Evolutionary conservation across 2,888 invertebrate genomes (phyloP).

Genomic region (Sclerodermus sp.): DNA sequence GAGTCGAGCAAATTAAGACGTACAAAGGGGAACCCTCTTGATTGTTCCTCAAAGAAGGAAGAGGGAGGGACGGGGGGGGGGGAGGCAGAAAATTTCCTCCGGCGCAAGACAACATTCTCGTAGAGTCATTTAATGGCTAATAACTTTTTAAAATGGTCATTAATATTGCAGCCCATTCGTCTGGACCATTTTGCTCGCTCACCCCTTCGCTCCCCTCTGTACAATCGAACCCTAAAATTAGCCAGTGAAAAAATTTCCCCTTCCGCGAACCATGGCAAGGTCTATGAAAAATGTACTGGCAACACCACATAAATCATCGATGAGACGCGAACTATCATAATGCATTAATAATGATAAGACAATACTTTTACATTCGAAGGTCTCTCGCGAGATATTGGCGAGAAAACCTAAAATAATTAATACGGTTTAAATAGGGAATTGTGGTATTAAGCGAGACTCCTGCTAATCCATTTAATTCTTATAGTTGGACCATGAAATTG

Average conservation of each 20-base stretch:
- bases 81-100: background rate
- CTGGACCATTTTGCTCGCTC: background rate
- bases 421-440: no score
- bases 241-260: no score
- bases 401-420: no score
- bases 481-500: conserved; percentile 25
- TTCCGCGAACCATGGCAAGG: no score
- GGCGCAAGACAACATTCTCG: conserved; percentile 12
- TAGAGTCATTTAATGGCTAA: conserved; percentile 20
- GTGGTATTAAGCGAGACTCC: no score
- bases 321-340: no score
- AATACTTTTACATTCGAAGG: no score
- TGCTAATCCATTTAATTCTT: conserved; percentile 3
- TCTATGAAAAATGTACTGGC: no score
- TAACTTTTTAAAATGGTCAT: conserved; percentile 27
- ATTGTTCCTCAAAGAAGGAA: conserved; percentile 6
- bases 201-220: conserved; percentile 1
- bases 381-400: no score
- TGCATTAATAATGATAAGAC: no score
- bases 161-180: conserved; percentile 15
- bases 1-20: conserved; percentile 26
- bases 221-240: conserved; percentile 25
- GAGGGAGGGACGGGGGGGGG: background rate
- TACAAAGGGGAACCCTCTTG: conserved; percentile 4
- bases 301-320: no score